These are phyloP conservation scores for Agrochola litura DNA, from an alignment of 2,888 invertebrate species.

Conservation along the genomic window DNA sequence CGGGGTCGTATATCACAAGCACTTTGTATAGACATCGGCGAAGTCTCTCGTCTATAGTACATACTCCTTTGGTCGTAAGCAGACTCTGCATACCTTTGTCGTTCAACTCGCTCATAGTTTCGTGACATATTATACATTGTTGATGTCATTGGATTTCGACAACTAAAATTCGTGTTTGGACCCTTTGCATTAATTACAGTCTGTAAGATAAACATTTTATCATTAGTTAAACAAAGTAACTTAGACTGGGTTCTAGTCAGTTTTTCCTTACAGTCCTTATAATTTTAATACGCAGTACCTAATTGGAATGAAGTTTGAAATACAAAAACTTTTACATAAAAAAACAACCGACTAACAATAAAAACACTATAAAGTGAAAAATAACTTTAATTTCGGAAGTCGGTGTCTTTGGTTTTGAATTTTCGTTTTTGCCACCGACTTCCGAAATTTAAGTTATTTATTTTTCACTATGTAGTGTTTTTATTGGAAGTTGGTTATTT, in stretches of 20 bases:
- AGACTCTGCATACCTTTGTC: constrained; percentile 70
- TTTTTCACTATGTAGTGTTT: too few relatives aligned
- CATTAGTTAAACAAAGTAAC: neutral
- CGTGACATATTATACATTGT: constrained; percentile 72
- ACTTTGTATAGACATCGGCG: constrained; percentile 69
- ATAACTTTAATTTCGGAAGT: too few relatives aligned
- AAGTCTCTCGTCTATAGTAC: constrained; percentile 74
- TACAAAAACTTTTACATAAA: neutral
- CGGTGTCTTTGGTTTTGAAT: too few relatives aligned
- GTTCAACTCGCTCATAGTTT: constrained; percentile 71
- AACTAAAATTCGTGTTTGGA: constrained; percentile 74
- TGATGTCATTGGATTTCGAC: constrained; percentile 74
- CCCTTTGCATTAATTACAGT: constrained; percentile 74
- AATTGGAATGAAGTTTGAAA: neutral
- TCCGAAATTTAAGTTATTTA: too few relatives aligned
- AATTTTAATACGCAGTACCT: too few relatives aligned
- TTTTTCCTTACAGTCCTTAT: neutral
- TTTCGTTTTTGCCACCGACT: too few relatives aligned
- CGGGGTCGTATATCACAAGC: constrained; percentile 71
- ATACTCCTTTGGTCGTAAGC: constrained; percentile 74
- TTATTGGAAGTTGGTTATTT: too few relatives aligned
- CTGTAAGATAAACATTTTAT: constrained; percentile 67
- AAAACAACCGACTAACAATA: too few relatives aligned
- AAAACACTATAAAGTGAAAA: too few relatives aligned
- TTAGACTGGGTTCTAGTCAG: neutral